Evolutionary conservation across 2,797 vertebrate genomes (phyloP), one percentile per base, ranked within the genome.

Genomic region (Darevskia mixta): DNA sequence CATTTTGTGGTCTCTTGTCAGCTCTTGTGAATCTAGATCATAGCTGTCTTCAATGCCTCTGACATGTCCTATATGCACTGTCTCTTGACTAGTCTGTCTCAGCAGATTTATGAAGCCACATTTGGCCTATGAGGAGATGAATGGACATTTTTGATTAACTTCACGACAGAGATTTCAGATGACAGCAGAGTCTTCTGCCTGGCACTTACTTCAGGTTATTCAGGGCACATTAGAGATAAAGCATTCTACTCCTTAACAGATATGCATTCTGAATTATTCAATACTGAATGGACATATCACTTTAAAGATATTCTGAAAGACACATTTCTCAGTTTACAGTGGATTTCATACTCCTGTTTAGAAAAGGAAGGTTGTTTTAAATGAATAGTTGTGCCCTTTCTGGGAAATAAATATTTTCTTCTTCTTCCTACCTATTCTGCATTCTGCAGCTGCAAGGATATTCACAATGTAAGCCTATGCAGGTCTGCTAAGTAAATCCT

Each of bases 41-140:
- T 83, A 87, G 88, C 88, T 92, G 95, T 86, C 91, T 94, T 95
- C 91, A 92, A 86, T 91, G 95, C 86, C 35, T 95, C 94, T 93
- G 91, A 93, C 94, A 93, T 93, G 95, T 95, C 93, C 92, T 96
- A 89, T 95, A 95, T 93, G 95, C 94, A 95, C 93, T 91, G 82
- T 79, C 92, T 96, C 95, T 93, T 85, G 64, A 95, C 92, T 96
- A 92, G 83, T 91, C 93, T 95, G 95, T 96, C 95, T 96, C 91
- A 0, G 55, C 86, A 91, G 94, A 96, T 96, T 95, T 96, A 92
- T 91, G 93, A 95, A 91, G 93, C 96, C 93, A 84, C 49, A 82
- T 90, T 92, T 88, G 94, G 84, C 82, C 94, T 89, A 90, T 85
- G 88, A 86, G 83, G 90, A 95, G 94, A 93, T 58, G 89, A 95